Evolutionary conservation across 92 coral and sea anemone species (phyloP).

Genomic region (Parazoanthus atlanticus): DNA sequence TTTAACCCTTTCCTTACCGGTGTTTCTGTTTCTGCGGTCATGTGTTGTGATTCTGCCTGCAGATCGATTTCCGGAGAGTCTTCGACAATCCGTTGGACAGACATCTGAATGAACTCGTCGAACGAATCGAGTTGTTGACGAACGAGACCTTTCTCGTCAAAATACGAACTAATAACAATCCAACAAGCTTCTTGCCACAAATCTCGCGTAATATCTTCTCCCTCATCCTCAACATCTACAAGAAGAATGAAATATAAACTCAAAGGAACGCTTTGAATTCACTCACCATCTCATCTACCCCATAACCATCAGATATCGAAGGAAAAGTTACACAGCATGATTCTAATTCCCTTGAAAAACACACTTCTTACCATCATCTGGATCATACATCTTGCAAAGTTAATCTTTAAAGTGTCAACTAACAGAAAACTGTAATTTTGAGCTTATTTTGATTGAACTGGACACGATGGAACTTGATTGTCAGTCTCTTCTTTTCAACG

Average conservation of each 20-base stretch:
- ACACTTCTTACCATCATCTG: conserved; percentile 87
- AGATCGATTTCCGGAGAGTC: conserved; percentile 98
- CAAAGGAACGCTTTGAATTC: not conserved
- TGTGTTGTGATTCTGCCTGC: conserved; percentile 98
- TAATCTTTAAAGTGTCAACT: conserved; percentile 1
- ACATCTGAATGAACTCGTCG: conserved; percentile 99
- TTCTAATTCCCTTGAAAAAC: not conserved
- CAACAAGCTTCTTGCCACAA: conserved; percentile 99
- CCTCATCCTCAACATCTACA: conserved; percentile 89
- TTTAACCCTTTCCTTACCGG: conserved; percentile 66
- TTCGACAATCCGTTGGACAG: conserved; percentile 97
- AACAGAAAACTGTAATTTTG: not conserved
- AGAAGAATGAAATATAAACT: not conserved
- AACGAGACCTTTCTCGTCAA: conserved; percentile 99
- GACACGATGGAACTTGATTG: conserved; percentile 5
- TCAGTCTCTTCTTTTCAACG: not conserved
- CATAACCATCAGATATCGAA: not conserved
- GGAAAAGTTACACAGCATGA: too few relatives aligned
- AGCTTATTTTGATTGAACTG: not conserved
- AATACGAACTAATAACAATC: conserved; percentile 99
- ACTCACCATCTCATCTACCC: too few relatives aligned
- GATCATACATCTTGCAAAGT: conserved; percentile 75
- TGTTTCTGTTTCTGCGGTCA: conserved; percentile 95
- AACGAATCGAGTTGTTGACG: conserved; percentile 97
- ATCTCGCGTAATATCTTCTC: conserved; percentile 96